These are phyloP conservation scores for Calosoma granatense DNA, from an alignment of 1,140 invertebrate genomes.

Conservation along the genomic window DNA sequence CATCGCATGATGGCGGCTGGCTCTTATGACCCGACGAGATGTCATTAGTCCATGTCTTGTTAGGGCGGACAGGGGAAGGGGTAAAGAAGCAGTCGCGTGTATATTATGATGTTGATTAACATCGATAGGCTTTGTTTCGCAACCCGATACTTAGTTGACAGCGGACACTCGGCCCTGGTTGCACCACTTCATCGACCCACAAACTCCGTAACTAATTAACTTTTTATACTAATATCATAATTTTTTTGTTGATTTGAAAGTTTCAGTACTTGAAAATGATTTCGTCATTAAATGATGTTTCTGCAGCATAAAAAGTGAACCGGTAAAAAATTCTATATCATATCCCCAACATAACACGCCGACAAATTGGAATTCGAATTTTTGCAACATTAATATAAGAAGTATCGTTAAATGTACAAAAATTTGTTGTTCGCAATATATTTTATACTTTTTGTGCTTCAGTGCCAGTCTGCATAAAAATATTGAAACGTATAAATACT, in stretches of 20 bases:
- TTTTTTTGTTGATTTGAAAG: background rate
- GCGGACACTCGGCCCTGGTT: background rate
- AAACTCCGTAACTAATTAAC: background rate
- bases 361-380: too few relatives aligned
- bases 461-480: too few relatives aligned
- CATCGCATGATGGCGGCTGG: too few relatives aligned
- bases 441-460: too few relatives aligned
- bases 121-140: constrained; percentile 12
- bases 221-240: background rate
- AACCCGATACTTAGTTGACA: background rate
- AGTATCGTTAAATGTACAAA: too few relatives aligned
- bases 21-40: background rate
- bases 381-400: too few relatives aligned
- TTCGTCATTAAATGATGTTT: constrained; percentile 1
- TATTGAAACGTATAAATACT: too few relatives aligned
- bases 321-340: background rate
- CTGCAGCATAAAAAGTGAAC: background rate
- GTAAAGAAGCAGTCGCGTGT: constrained; percentile 17
- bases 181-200: background rate
- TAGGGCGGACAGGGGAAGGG: constrained; percentile 11
- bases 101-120: constrained; percentile 28
- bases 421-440: too few relatives aligned
- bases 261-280: too few relatives aligned
- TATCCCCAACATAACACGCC: background rate
- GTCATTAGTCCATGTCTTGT: constrained; percentile 26